phyloP scores from a whole-genome alignment of 2,113 vertebrate species.

The Eolophus roseicapilla region DNA sequence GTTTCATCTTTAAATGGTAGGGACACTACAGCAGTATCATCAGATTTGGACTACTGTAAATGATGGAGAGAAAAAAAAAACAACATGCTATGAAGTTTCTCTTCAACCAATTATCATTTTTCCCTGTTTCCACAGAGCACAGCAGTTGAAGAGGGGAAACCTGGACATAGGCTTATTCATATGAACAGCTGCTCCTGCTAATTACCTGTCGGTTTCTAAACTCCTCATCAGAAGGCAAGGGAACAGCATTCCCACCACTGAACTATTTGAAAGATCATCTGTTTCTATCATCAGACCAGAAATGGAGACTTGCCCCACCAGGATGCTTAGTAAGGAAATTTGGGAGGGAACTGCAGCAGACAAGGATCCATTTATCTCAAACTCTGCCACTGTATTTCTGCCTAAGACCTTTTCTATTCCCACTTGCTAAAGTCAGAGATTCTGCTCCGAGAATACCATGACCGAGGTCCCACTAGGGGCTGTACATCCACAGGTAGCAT shows the following conservation, averaged over 20 bases:
- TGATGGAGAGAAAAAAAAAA: not conserved
- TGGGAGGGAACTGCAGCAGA: not conserved
- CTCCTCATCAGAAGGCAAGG: not conserved
- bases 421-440: not conserved
- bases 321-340: not conserved
- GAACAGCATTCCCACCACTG: conserved; percentile 43
- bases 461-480: not conserved
- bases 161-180: conserved; percentile 37
- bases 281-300: conserved; percentile 17
- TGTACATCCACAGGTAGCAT: fast-evolving
- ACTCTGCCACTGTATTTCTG: not conserved
- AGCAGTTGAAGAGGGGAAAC: conserved; percentile 33
- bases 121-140: not conserved
- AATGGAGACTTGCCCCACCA: not conserved
- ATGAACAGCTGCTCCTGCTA: conserved; percentile 64
- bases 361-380: not conserved
- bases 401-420: not conserved
- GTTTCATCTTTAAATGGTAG: not conserved
- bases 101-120: not conserved
- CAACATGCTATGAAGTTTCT: not conserved
- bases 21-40: not conserved
- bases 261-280: conserved; percentile 58
- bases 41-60: not conserved
- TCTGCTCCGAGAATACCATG: not conserved
- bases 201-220: conserved; percentile 59